These are phyloP conservation scores for Scartelaos histophorus DNA, from an alignment of 2,113 vertebrate genomes.

Conservation along the genomic window DNA sequence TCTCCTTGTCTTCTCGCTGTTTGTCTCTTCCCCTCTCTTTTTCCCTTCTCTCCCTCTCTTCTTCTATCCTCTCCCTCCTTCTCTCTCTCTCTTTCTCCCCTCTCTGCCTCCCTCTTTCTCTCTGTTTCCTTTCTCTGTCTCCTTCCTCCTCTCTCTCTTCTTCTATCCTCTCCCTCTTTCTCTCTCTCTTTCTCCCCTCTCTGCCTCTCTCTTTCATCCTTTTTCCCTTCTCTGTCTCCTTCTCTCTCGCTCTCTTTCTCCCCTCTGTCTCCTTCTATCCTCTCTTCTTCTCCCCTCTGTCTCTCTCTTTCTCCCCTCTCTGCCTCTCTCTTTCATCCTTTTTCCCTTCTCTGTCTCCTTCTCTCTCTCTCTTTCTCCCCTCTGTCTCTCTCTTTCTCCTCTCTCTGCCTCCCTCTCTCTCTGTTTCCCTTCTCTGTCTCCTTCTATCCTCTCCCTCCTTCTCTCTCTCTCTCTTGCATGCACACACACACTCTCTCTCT, in stretches of 20 bases:
- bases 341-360: neutral
- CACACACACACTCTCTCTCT: no score
- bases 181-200: neutral
- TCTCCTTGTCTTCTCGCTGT: neutral
- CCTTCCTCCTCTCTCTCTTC: neutral
- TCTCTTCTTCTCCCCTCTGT: neutral
- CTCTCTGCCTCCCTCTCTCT: neutral
- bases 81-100: constrained; percentile 17
- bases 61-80: constrained; percentile 9
- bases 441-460: constrained; percentile 6
- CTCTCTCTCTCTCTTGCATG: constrained; percentile 1
- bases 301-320: neutral
- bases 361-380: neutral
- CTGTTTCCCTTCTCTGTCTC: neutral
- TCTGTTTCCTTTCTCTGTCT: neutral
- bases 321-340: constrained; percentile 9
- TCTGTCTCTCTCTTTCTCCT: neutral
- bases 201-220: neutral
- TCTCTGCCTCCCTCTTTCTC: neutral
- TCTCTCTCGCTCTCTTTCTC: constrained; percentile 8
- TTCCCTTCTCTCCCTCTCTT: neutral
- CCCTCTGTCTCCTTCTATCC: neutral
- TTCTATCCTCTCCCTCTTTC: neutral
- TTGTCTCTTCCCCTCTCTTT: constrained; percentile 3
- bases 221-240: neutral